Evolutionary conservation across 2,113 vertebrate genomes (phyloP).

Genomic region (Hemicordylus capensis): DNA sequence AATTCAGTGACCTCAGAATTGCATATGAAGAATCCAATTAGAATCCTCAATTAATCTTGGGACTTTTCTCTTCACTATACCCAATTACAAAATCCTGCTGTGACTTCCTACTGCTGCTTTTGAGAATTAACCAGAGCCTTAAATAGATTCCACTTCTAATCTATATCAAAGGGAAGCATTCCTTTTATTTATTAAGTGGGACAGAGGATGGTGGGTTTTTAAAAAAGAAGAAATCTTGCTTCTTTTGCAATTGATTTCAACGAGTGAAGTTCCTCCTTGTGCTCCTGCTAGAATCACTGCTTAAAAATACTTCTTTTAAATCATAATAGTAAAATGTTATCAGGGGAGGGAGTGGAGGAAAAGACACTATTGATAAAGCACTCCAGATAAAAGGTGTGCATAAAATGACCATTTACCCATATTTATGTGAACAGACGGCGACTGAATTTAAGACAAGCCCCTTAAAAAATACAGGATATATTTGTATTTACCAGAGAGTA

Average conservation of each 20-base stretch:
- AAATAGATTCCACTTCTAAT: neutral
- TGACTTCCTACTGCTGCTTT: neutral
- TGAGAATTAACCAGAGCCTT: neutral
- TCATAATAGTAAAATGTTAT: neutral
- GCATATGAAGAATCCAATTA: neutral
- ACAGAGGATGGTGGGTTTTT: neutral
- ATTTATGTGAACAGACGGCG: no score
- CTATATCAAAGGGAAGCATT: neutral
- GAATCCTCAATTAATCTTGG: neutral
- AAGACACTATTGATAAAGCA: neutral
- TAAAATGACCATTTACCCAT: neutral
- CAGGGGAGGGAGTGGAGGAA: neutral
- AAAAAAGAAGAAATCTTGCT: no score
- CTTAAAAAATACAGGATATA: no score
- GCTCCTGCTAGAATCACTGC: neutral
- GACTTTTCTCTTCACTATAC: neutral
- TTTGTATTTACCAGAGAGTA: no score
- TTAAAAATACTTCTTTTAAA: neutral
- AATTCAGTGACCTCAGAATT: neutral
- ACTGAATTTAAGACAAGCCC: no score
- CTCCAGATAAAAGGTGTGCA: neutral
- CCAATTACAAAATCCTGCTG: neutral
- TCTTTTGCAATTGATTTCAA: neutral
- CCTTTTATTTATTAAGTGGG: neutral
- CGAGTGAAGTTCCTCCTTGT: neutral